Evolutionary conservation across 2,888 invertebrate genomes (phyloP).

Genomic region (Epinotia ramella): DNA sequence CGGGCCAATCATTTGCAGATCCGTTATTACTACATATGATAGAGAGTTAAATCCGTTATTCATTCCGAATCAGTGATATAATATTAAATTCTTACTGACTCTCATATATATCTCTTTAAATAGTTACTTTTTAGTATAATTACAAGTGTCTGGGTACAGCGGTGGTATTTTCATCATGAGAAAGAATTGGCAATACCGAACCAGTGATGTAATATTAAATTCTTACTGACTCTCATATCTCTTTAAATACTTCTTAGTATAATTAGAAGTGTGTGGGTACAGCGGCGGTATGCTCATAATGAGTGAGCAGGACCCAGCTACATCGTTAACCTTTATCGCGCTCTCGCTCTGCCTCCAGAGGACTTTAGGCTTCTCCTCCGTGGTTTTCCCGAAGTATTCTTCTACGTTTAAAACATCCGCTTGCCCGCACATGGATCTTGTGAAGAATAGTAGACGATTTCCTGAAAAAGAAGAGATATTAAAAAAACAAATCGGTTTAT

Average conservation of each 20-base stretch:
- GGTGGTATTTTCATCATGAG: constrained; percentile 62
- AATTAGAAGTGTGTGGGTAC: constrained; percentile 55
- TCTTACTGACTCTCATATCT: constrained; percentile 49
- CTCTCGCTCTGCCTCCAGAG: constrained; percentile 56
- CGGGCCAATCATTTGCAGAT: too few species aligned
- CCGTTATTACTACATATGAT: too few species aligned
- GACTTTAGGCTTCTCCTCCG: constrained; percentile 52
- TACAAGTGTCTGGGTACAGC: constrained; percentile 54
- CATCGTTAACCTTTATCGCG: constrained; percentile 63
- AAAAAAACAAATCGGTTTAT: background rate
- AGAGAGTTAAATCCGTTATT: too few species aligned
- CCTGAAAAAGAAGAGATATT: constrained; percentile 57
- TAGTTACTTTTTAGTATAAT: constrained; percentile 62
- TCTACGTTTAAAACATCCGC: constrained; percentile 62
- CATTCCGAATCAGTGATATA: too few species aligned
- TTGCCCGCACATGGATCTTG: constrained; percentile 58
- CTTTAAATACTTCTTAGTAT: constrained; percentile 61
- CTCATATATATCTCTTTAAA: constrained; percentile 58
- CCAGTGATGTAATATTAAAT: background rate
- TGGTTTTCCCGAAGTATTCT: constrained; percentile 54
- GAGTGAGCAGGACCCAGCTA: constrained; percentile 65
- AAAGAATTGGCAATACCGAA: too few species aligned
- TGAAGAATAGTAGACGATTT: constrained; percentile 64
- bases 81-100: constrained; percentile 2
- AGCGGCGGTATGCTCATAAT: constrained; percentile 61